Base-by-base conservation (phyloP, 1,140 invertebrate genomes). In the Ceratina calcarata region DNA sequence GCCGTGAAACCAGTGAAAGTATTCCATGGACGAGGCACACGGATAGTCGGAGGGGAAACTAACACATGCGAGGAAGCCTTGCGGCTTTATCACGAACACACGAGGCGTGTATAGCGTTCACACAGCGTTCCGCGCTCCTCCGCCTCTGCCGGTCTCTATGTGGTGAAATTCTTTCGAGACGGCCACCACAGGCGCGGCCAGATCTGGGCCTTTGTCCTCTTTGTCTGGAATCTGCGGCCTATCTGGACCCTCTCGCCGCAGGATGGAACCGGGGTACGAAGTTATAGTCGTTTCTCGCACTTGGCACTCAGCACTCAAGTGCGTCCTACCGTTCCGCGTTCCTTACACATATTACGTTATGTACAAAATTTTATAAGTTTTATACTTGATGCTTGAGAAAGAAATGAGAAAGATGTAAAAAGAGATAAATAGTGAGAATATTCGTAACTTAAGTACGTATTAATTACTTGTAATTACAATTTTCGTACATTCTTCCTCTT, bases 1-100 rank as follows among this genome's bases (percentile, higher is more conserved):
- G 91, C 91, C 91, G 91, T 92, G 91, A 92, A 92, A 92, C 90
- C 86, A 90, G 91, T 91, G 91, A 92, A 92, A 92, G 91, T 92
- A 90, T 89, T 89, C 82, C 85, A 87, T 83, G 82, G 81, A 85
- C 87, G 78, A 70, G 73, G 37, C 83, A 64, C 84, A 81, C 73
- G 70, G 60, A 78, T 24, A 45, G 37, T 45, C 55, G 55, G 55
- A 70, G 79, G 69, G 77, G 77, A 61, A 80, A 86, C 82, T 72
- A 82, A 82, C 80, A 87, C 87, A 80, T 22, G 55, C 55, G n/a
- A 65, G 61, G 71, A 60, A 70, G 51, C 27, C 37, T 53, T 64
- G 20, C 16, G 69, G 64, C 61, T 61, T 65, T 70, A 82, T 78
- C 37, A 70, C 65, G 49, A 72, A 72, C 71, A 67, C 64, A 37